A percentile compares a stretch with the other conserved stretches of the same genome.
These are phyloP conservation scores for Tethea ocularis DNA, from an alignment of 2,888 invertebrate genomes.

Conservation along the genomic window DNA sequence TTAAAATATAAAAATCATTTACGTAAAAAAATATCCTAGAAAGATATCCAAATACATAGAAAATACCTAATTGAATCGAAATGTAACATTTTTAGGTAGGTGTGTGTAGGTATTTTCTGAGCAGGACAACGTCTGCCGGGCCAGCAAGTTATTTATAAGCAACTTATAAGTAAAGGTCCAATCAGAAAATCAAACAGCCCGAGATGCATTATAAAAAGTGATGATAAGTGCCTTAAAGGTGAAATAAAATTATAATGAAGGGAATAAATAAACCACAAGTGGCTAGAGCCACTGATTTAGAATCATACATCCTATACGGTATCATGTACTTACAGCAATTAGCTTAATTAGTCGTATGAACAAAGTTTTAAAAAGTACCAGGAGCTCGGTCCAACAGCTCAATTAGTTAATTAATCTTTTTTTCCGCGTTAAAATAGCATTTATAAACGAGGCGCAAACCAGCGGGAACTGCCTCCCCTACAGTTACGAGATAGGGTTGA, in stretches of 20 bases:
- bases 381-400: conserved; percentile 65
- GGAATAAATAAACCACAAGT: neutral
- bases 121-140: too few relatives aligned
- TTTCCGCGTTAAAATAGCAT: conserved; percentile 83
- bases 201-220: neutral
- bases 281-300: too few relatives aligned
- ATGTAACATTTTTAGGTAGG: too few relatives aligned
- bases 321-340: conserved; percentile 51
- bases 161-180: too few relatives aligned
- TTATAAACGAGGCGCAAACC: conserved; percentile 78
- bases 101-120: too few relatives aligned
- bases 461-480: conserved; percentile 71
- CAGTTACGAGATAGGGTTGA: conserved; percentile 57
- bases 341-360: conserved; percentile 58
- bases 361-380: conserved; percentile 46
- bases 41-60: too few relatives aligned
- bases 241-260: neutral
- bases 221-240: too few relatives aligned
- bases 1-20: too few relatives aligned
- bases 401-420: conserved; percentile 84
- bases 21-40: too few relatives aligned
- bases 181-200: too few relatives aligned
- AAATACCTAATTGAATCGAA: too few relatives aligned
- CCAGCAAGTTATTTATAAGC: too few relatives aligned
- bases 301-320: conserved; percentile 23